Percentiles rank a stretch among this genome's conserved stretches.
phyloP scores from a whole-genome alignment of 2,113 vertebrate genomes.

The Electrona antarctica region DNA sequence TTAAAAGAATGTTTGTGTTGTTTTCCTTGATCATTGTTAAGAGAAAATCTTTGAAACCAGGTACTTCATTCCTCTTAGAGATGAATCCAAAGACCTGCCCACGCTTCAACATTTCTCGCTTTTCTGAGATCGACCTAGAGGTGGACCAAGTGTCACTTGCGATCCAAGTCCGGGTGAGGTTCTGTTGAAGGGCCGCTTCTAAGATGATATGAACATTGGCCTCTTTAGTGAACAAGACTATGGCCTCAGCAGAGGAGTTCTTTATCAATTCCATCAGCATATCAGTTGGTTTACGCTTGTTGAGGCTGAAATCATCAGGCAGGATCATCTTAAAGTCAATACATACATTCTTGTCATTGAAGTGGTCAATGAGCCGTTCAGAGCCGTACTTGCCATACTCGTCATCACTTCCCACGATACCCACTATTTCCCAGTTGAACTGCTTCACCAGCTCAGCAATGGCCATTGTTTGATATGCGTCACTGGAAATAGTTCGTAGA shows the following conservation, averaged over 20 bases:
- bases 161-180: slow-evolving; percentile 66
- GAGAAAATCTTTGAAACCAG: slow-evolving; percentile 60
- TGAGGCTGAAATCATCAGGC: slow-evolving; percentile 30
- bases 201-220: slow-evolving; percentile 42
- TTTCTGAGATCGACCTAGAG: not conserved
- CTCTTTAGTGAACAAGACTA: slow-evolving; percentile 61
- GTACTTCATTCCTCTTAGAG: slow-evolving; percentile 42
- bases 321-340: slow-evolving; percentile 57
- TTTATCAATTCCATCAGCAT: slow-evolving; percentile 14
- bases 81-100: slow-evolving; percentile 62
- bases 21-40: slow-evolving; percentile 14
- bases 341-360: slow-evolving; percentile 27
- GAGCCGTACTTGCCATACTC: slow-evolving; percentile 66
- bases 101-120: slow-evolving; percentile 13
- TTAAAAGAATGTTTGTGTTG: not conserved
- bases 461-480: slow-evolving; percentile 56
- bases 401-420: slow-evolving; percentile 68
- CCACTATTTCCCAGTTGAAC: slow-evolving; percentile 60
- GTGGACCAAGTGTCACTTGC: slow-evolving; percentile 68
- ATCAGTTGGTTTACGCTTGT: not conserved
- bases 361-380: slow-evolving; percentile 3
- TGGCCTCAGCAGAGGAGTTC: slow-evolving; percentile 48
- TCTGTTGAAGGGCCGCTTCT: slow-evolving; percentile 12
- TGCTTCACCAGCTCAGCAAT: slow-evolving; percentile 48
- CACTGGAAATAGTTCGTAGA: slow-evolving; percentile 62